A percentile compares a stretch with the other conserved stretches of the same genome.
Evolutionary conservation across 2,797 vertebrate species (phyloP).

Genomic region (Hemibagrus guttatus): DNA sequence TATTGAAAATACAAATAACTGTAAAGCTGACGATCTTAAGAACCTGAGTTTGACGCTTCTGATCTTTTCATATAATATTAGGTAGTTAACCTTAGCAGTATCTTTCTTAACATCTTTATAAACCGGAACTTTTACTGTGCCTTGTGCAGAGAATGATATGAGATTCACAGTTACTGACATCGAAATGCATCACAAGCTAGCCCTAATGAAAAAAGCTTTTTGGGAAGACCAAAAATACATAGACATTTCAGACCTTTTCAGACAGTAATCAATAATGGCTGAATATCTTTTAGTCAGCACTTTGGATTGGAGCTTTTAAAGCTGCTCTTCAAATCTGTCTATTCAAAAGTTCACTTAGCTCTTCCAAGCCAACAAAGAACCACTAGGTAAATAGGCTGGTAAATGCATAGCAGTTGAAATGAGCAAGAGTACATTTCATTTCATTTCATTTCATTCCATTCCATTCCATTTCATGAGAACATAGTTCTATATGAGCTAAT

Average conservation of each 20-base stretch:
- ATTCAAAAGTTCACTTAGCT: not conserved
- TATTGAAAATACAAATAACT: not conserved
- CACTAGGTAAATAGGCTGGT: not conserved
- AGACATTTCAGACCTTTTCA: slow-evolving; percentile 28
- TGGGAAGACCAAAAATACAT: slow-evolving; percentile 20
- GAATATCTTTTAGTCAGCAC: slow-evolving; percentile 27
- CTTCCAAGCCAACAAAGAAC: slow-evolving; percentile 2
- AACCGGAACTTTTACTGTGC: not conserved
- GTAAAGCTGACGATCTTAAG: not conserved
- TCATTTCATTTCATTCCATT: not conserved
- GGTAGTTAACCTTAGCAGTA: not conserved
- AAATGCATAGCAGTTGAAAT: not conserved
- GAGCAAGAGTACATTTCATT: not conserved
- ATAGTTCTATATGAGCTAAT: not conserved
- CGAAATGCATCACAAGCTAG: slow-evolving; percentile 17
- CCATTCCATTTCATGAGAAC: not conserved
- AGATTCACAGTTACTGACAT: slow-evolving; percentile 15
- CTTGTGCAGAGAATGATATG: not conserved
- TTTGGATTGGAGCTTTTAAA: slow-evolving; percentile 32
- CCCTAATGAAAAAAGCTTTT: not conserved
- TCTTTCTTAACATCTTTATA: not conserved
- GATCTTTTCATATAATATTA: not conserved
- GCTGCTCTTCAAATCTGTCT: not conserved
- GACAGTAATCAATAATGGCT: slow-evolving; percentile 40
- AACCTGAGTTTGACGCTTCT: not conserved